Conservation (phyloP, 2,113 vertebrate genomes). For the Hydrolagus affinis region DNA sequence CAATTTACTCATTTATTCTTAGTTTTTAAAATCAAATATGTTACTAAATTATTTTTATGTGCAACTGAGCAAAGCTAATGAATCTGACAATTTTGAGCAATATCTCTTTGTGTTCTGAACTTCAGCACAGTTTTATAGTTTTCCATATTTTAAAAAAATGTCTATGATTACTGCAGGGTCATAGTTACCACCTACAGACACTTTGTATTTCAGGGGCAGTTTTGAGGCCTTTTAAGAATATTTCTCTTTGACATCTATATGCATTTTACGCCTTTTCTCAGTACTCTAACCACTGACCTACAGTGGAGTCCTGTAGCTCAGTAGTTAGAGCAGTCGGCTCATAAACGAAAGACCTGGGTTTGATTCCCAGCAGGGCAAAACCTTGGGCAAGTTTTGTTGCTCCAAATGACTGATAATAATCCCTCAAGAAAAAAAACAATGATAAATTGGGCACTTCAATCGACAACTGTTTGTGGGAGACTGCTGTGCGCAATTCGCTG, state of each 20-base stretch:
- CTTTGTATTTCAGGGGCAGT: not conserved
- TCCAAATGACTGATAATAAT: too few relatives aligned
- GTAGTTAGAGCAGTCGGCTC: too few relatives aligned
- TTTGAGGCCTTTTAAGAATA: not conserved
- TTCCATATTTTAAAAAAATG: not conserved
- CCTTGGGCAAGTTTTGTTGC: too few relatives aligned
- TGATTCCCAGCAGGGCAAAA: too few relatives aligned
- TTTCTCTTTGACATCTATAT: not conserved
- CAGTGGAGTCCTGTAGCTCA: too few relatives aligned
- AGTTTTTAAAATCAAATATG: slow-evolving; percentile 28
- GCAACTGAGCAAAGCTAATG: slow-evolving; percentile 30
- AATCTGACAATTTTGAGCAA: slow-evolving; percentile 20
- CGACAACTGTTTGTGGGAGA: too few relatives aligned
- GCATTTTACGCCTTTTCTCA: not conserved
- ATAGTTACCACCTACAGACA: not conserved
- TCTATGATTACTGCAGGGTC: not conserved
- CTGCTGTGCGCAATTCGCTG: too few relatives aligned
- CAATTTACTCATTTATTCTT: slow-evolving; percentile 67
- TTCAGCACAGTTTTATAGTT: not conserved
- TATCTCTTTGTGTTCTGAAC: slow-evolving; percentile 15
- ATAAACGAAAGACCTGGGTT: too few relatives aligned
- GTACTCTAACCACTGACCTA: too few relatives aligned
- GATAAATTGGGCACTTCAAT: too few relatives aligned
- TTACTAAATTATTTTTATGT: slow-evolving; percentile 32
- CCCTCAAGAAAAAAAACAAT: too few relatives aligned